Evolutionary conservation across 30 jellyfish, hydroid and myxozoan species (phyloP).

Genomic region (Turritopsis dohrnii): DNA sequence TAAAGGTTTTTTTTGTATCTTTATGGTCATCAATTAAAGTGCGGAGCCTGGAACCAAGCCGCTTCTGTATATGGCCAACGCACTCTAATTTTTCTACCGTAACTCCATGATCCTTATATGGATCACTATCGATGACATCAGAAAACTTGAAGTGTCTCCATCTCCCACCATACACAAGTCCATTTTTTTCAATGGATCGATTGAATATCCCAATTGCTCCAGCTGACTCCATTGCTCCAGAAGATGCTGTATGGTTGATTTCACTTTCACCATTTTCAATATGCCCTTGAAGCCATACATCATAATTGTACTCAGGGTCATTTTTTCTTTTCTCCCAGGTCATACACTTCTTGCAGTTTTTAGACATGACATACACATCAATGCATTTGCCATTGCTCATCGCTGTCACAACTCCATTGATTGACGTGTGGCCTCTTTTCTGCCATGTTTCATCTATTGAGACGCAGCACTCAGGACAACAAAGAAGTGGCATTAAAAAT

Average conservation of each 20-base stretch:
- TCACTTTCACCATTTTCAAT: constrained; percentile 8
- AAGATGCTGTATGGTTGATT: constrained; percentile 25
- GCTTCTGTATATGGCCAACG: constrained; percentile 4
- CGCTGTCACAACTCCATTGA: constrained; percentile 4
- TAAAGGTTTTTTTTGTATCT: not conserved
- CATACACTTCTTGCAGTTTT: constrained; percentile 1
- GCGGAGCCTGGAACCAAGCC: constrained; percentile 3
- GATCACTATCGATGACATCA: constrained; percentile 20
- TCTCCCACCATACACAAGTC: constrained; percentile 27
- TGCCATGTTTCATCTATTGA: not conserved
- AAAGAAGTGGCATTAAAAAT: too few relatives aligned
- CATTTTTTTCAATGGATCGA: constrained; percentile 23
- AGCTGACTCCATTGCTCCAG: constrained; percentile 39
- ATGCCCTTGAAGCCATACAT: not conserved
- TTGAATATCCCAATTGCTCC: constrained; percentile 18
- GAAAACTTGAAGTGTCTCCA: constrained; percentile 19
- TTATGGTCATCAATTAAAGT: too few relatives aligned
- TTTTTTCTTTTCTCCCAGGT: constrained; percentile 7
- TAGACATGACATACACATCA: constrained; percentile 1
- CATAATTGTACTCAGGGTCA: constrained; percentile 7
- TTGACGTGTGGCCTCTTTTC: not conserved
- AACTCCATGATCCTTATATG: constrained; percentile 24
- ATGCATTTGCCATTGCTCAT: too few relatives aligned
- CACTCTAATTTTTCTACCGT: not conserved
- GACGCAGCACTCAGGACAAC: too few relatives aligned